phyloP scores from a whole-genome alignment of 2,888 invertebrate species.

The Platypus cylindrus region DNA sequence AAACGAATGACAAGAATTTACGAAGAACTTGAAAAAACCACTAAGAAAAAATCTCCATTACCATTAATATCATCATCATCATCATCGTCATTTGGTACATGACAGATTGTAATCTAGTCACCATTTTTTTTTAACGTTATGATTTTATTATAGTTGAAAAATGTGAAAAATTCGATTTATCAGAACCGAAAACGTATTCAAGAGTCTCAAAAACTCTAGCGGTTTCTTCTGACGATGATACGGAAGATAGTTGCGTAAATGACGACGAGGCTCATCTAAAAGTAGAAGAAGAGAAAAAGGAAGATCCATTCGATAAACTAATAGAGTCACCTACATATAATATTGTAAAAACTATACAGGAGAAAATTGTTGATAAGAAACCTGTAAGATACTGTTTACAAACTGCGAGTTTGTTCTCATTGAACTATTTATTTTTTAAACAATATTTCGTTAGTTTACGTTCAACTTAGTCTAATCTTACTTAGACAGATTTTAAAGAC shows the following conservation, averaged over 20 bases:
- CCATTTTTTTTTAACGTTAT: not conserved
- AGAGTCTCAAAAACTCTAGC: constrained; percentile 9
- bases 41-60: constrained; percentile 22
- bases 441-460: too few relatives aligned
- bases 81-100: not conserved
- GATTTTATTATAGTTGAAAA: constrained; percentile 1
- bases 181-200: constrained; percentile 12
- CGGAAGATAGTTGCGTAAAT: constrained; percentile 17
- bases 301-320: constrained; percentile 41
- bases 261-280: constrained; percentile 10
- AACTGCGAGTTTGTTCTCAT: not conserved
- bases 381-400: constrained; percentile 4
- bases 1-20: constrained; percentile 31
- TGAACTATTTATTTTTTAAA: not conserved
- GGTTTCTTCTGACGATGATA: constrained; percentile 27
- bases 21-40: constrained; percentile 31
- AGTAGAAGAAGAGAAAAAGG: constrained; percentile 19
- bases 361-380: constrained; percentile 19
- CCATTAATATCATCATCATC: constrained; percentile 6
- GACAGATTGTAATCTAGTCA: not conserved
- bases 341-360: constrained; percentile 25
- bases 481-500: too few relatives aligned
- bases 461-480: too few relatives aligned
- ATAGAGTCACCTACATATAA: constrained; percentile 42
- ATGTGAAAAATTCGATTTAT: constrained; percentile 9